Percentiles rank a stretch among this genome's conserved stretches.
Evolutionary conservation across 2,888 invertebrate species (phyloP).

Genomic region (Vanessa cardui): DNA sequence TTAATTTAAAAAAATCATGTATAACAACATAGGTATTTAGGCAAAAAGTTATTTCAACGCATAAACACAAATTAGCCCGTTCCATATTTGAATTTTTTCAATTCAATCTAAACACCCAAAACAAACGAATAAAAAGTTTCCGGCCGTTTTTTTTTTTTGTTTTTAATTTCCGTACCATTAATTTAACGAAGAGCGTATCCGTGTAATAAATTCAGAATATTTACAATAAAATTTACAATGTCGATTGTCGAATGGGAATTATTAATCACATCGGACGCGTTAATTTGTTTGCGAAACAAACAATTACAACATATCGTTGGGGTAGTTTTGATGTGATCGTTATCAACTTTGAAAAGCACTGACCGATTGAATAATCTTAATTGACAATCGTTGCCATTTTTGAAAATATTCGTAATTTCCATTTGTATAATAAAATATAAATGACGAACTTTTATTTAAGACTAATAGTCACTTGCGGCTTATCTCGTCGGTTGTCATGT

Average conservation of each 20-base stretch:
- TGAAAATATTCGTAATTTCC: no score
- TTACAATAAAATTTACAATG: slow-evolving; percentile 15
- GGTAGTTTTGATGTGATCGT: background rate
- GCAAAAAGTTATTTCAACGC: no score
- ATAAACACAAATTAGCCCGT: no score
- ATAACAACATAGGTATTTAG: no score
- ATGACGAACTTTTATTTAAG: no score
- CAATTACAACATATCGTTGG: slow-evolving; percentile 1
- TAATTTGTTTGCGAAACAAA: slow-evolving; percentile 26
- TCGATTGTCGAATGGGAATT: slow-evolving; percentile 18
- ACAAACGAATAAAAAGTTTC: background rate
- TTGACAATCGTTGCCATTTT: background rate
- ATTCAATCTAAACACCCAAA: background rate
- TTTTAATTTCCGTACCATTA: slow-evolving; percentile 5
- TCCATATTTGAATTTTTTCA: no score
- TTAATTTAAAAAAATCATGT: no score
- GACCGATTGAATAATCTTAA: background rate
- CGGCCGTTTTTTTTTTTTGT: background rate
- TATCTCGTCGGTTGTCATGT: no score
- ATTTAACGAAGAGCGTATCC: background rate
- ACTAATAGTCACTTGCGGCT: no score
- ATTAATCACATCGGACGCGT: slow-evolving; percentile 21
- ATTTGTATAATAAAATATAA: no score
- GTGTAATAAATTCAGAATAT: slow-evolving; percentile 7
- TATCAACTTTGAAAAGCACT: background rate